A percentile compares a stretch with the other conserved stretches of the same genome.
Evolutionary conservation across 2,113 vertebrate species (phyloP).

Genomic region (Corythaixoides concolor): DNA sequence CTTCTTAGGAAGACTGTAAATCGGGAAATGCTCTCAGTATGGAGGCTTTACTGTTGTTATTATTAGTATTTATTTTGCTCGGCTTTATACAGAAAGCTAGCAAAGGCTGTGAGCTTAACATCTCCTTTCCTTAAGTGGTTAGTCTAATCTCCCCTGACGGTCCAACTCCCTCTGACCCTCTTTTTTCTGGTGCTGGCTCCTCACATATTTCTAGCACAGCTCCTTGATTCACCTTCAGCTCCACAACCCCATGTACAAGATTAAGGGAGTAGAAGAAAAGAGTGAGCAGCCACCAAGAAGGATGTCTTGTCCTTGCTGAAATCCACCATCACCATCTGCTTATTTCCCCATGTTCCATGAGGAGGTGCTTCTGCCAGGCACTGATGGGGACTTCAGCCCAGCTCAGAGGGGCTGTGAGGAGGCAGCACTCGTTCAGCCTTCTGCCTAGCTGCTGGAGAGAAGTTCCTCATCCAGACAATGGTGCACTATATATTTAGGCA

Average conservation of each 20-base stretch:
- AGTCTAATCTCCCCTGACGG: background rate
- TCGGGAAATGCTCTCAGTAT: background rate
- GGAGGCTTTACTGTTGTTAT: background rate
- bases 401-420: background rate
- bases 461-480: background rate
- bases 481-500: background rate
- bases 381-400: background rate
- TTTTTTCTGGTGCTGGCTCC: background rate
- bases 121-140: background rate
- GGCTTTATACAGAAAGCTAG: background rate
- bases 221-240: background rate
- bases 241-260: background rate
- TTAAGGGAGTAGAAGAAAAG: background rate
- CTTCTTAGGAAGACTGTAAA: background rate
- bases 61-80: constrained; percentile 18
- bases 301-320: background rate
- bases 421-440: background rate
- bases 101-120: background rate
- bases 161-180: background rate
- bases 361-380: background rate
- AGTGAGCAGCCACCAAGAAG: background rate
- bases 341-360: background rate
- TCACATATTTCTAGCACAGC: background rate
- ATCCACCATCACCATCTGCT: background rate
- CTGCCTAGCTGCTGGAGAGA: background rate